A percentile compares a stretch with the other conserved stretches of the same genome.
Conservation (phyloP, 2,113 vertebrate genomes). For the Vicugna pacos region DNA sequence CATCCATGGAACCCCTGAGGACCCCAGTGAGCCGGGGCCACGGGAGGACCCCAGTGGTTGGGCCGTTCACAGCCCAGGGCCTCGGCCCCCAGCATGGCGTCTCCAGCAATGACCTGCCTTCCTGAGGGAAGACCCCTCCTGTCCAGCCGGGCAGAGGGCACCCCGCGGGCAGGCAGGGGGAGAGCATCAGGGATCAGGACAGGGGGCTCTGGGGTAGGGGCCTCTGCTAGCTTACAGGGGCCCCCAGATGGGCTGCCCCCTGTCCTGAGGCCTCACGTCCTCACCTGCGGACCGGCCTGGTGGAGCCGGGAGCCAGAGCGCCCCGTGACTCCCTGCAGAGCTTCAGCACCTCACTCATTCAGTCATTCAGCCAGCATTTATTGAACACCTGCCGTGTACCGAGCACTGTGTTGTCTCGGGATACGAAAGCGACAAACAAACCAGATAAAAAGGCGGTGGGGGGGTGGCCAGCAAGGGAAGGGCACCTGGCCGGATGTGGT, state of each 20-base stretch:
- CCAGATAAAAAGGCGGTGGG: not conserved
- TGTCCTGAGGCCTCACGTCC: not conserved
- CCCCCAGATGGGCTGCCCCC: not conserved
- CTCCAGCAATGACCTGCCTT: not conserved
- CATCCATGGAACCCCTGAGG: not conserved
- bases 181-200: not conserved
- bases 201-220: not conserved
- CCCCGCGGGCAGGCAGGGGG: not conserved
- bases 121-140: not conserved
- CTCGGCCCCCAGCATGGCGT: fast-evolving
- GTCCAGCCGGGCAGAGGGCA: too few species aligned
- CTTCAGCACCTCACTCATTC: fast-evolving
- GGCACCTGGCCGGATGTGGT: fast-evolving
- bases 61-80: not conserved
- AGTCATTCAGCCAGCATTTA: not conserved
- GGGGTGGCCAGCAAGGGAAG: not conserved
- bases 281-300: not conserved
- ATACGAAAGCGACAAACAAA: not conserved
- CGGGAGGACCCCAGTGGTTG: fast-evolving
- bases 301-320: not conserved
- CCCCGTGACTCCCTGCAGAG: fast-evolving
- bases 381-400: not conserved
- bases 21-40: not conserved
- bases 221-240: too few species aligned
- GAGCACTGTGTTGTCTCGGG: not conserved